Percentiles rank a stretch among this genome's conserved stretches.
These are phyloP conservation scores for Schizotus pectinicornis DNA, from an alignment of 2,888 invertebrate species.

Conservation along the genomic window DNA sequence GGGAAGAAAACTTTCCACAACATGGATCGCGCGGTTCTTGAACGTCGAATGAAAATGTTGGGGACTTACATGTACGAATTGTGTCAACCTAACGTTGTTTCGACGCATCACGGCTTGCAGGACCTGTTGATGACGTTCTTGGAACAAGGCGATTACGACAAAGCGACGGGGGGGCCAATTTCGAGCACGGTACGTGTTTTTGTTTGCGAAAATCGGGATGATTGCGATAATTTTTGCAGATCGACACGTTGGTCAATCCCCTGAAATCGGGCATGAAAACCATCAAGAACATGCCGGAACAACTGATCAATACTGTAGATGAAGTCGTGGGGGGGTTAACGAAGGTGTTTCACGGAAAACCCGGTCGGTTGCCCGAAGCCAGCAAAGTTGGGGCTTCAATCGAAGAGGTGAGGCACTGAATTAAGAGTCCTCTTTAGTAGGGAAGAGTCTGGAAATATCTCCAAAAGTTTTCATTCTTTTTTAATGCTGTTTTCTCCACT, in stretches of 20 bases:
- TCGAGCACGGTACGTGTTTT: conserved; percentile 62
- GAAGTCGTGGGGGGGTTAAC: conserved; percentile 83
- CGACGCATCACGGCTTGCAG: conserved; percentile 67
- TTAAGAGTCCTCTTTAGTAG: no score
- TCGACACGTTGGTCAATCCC: conserved; percentile 64
- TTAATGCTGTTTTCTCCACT: no score
- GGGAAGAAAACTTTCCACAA: conserved; percentile 95
- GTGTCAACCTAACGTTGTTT: conserved; percentile 66
- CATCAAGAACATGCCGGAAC: conserved; percentile 88
- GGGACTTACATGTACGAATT: conserved; percentile 81
- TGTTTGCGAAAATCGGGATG: not conserved
- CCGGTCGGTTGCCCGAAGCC: conserved; percentile 56
- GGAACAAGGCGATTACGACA: conserved; percentile 74
- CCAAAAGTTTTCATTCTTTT: no score
- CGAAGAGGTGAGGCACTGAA: conserved; percentile 71
- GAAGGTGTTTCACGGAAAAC: conserved; percentile 72
- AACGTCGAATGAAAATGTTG: conserved; percentile 80
- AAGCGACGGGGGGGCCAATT: conserved; percentile 66
- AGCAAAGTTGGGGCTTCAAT: conserved; percentile 58
- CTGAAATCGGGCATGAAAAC: conserved; percentile 83
- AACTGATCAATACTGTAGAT: conserved; percentile 82
- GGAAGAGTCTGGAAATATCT: no score
- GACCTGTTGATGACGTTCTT: conserved; percentile 69
- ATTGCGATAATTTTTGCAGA: conserved; percentile 42
- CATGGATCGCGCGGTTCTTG: conserved; percentile 82